phyloP scores from a whole-genome alignment of 2,797 vertebrate species.

The Threskiornis aethiopicus region DNA sequence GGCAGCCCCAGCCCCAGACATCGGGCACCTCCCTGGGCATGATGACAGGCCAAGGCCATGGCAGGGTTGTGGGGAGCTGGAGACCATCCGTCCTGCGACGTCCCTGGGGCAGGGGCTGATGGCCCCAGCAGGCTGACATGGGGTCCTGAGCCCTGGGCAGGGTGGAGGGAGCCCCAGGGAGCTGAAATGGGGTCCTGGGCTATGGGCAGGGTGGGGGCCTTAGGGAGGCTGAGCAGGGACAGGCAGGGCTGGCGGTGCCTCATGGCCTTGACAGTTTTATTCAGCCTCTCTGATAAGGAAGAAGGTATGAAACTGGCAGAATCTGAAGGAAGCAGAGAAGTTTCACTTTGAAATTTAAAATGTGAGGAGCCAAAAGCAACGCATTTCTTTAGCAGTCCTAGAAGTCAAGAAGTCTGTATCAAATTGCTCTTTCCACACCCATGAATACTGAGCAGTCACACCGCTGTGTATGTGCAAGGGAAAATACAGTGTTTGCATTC shows the following conservation, averaged over 20 bases:
- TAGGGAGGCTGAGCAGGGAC: not conserved
- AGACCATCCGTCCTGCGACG: not conserved
- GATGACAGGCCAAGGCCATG: not conserved
- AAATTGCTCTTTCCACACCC: not conserved
- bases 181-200: not conserved
- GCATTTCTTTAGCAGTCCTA: not conserved
- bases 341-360: not conserved
- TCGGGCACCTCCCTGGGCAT: fast-evolving
- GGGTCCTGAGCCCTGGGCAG: not conserved
- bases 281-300: not conserved
- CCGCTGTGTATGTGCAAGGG: not conserved
- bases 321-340: not conserved
- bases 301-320: not conserved
- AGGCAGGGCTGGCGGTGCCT: not conserved
- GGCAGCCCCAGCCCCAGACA: not conserved
- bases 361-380: not conserved
- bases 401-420: not conserved
- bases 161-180: not conserved
- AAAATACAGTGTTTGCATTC: not conserved
- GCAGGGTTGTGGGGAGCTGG: not conserved
- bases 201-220: no score
- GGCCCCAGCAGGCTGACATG: not conserved
- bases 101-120: not conserved
- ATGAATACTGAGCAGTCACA: not conserved
- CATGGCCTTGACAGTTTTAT: not conserved